A percentile compares a stretch with the other conserved stretches of the same genome.
Evolutionary conservation across 1,140 invertebrate genomes (phyloP).

Genomic region (Cyclina sinensis): DNA sequence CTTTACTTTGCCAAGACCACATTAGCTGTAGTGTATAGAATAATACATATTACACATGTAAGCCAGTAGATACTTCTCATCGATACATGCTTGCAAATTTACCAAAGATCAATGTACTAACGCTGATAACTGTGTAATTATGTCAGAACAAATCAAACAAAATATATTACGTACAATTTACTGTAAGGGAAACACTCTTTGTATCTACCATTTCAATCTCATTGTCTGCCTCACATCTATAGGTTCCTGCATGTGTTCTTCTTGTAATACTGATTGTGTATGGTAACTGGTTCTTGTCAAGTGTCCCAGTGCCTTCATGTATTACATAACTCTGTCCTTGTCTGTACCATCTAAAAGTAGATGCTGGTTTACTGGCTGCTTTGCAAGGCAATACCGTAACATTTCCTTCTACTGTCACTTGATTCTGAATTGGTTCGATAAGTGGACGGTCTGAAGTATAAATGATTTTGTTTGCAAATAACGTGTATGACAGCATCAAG

Average conservation of each 20-base stretch:
- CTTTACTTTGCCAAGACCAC: background rate
- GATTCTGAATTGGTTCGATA: background rate
- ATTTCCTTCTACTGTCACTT: background rate
- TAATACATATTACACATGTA: no score
- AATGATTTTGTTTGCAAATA: no score
- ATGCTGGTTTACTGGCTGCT: background rate
- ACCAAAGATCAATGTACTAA: no score
- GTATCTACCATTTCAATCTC: background rate
- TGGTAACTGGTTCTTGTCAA: background rate
- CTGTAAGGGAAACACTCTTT: background rate
- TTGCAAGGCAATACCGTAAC: background rate
- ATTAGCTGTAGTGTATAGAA: no score
- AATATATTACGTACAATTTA: background rate
- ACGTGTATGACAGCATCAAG: no score
- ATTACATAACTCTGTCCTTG: background rate
- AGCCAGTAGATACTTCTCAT: no score
- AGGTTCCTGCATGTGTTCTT: background rate
- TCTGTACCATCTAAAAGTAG: conserved; percentile 12
- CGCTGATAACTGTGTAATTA: no score
- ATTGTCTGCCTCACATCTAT: conserved; percentile 7
- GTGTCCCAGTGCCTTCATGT: background rate
- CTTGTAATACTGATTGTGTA: background rate
- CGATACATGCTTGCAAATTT: no score
- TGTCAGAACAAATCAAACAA: no score
- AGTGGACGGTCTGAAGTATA: conserved; percentile 8